Conservation (phyloP, 2,888 invertebrate genomes). For the Drosophila picticornis region DNA sequence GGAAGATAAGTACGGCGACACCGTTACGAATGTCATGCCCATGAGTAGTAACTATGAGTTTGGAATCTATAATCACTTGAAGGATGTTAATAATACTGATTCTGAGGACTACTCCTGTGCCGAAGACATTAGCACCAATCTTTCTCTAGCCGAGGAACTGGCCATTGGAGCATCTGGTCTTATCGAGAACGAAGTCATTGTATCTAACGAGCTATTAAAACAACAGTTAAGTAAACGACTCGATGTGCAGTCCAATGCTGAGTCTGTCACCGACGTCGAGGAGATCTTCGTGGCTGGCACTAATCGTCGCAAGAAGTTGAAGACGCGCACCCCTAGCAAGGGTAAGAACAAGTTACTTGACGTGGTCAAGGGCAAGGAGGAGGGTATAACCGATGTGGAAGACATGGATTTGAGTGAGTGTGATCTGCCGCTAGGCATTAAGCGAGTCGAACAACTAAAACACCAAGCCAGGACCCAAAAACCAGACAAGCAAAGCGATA, state of each 20-base stretch:
- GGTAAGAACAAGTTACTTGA: slow-evolving; percentile 79
- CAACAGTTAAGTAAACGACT: slow-evolving; percentile 74
- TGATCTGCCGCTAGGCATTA: slow-evolving; percentile 63
- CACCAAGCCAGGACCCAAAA: slow-evolving; percentile 32
- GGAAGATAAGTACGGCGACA: slow-evolving; percentile 85
- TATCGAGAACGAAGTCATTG: slow-evolving; percentile 78
- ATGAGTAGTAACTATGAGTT: slow-evolving; percentile 84
- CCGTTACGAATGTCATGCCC: slow-evolving; percentile 85
- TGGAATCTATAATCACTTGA: slow-evolving; percentile 80
- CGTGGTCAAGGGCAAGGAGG: slow-evolving; percentile 57
- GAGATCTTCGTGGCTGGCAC: slow-evolving; percentile 84
- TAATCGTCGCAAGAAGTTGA: slow-evolving; percentile 82
- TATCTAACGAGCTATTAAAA: slow-evolving; percentile 80
- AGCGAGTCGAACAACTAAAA: slow-evolving; percentile 63
- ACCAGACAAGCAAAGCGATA: slow-evolving; percentile 80
- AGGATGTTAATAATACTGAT: slow-evolving; percentile 85
- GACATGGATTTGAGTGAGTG: slow-evolving; percentile 84
- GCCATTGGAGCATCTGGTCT: slow-evolving; percentile 47
- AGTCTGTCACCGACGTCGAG: slow-evolving; percentile 86
- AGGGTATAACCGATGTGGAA: slow-evolving; percentile 84
- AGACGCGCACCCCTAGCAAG: slow-evolving; percentile 79
- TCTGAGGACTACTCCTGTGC: slow-evolving; percentile 83
- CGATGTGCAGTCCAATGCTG: slow-evolving; percentile 79
- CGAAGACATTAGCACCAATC: slow-evolving; percentile 71
- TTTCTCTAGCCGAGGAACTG: slow-evolving; percentile 53